phyloP scores from a whole-genome alignment of 1,140 invertebrate genomes.

The Calycopis cecrops region DNA sequence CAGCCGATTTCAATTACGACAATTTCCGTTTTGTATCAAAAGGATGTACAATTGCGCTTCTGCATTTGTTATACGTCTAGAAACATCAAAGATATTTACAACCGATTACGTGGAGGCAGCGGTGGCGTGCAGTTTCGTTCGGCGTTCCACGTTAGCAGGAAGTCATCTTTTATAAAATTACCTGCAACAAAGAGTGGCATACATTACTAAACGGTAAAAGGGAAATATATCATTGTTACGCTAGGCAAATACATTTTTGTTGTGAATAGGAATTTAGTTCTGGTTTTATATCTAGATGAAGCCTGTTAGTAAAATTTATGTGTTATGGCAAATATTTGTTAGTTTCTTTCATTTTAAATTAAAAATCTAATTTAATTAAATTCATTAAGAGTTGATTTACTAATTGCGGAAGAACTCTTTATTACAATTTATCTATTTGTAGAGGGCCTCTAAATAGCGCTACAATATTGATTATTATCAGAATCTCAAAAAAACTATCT shows the following conservation, averaged over 20 bases:
- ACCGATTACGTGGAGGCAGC: constrained; percentile 35
- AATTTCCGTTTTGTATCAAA: constrained; percentile 62
- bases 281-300: no score
- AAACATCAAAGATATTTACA: constrained; percentile 29
- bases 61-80: neutral
- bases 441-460: no score
- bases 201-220: constrained; percentile 5
- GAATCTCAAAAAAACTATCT: no score
- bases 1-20: constrained; percentile 57
- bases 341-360: no score
- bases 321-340: no score
- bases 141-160: constrained; percentile 21
- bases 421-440: no score
- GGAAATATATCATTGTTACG: constrained; percentile 1
- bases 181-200: constrained; percentile 24
- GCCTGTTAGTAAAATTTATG: no score
- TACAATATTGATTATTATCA: no score
- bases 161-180: constrained; percentile 25
- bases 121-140: constrained; percentile 32
- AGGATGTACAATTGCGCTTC: constrained; percentile 24
- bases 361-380: no score
- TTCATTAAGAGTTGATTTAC: no score
- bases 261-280: neutral
- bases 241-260: neutral
- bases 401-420: no score